Evolutionary conservation across 2,113 vertebrate genomes (phyloP).

Genomic region (Eudyptes chrysolophus): DNA sequence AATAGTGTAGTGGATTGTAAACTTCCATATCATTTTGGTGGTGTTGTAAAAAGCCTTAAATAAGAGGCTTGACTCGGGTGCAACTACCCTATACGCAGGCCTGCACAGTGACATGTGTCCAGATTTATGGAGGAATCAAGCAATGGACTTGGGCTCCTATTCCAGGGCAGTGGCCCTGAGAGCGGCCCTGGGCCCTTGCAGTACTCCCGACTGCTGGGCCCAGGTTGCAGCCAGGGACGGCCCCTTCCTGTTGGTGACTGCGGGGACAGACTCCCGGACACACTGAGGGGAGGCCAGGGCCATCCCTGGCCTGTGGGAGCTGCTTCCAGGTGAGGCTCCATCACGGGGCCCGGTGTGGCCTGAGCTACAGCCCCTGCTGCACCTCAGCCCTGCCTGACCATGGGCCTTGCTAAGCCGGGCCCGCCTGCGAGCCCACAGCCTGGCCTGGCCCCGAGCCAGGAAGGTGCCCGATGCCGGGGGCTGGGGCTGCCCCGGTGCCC

Average conservation of each 20-base stretch:
- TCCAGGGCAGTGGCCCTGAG: too few species aligned
- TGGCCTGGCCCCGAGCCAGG: not conserved
- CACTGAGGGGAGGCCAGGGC: too few species aligned
- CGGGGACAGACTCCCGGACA: not conserved
- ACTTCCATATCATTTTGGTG: not conserved
- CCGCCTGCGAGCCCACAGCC: fast-evolving
- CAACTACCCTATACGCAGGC: fast-evolving
- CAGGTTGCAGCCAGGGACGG: fast-evolving
- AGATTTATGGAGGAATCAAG: not conserved
- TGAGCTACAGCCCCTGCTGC: not conserved
- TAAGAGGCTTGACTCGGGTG: fast-evolving
- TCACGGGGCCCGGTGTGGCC: fast-evolving
- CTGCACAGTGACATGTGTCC: not conserved
- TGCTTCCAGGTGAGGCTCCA: not conserved
- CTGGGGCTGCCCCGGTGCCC: not conserved
- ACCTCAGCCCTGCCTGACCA: too few species aligned
- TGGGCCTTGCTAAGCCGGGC: not conserved
- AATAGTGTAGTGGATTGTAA: not conserved
- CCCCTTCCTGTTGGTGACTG: not conserved
- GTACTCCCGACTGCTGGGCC: fast-evolving
- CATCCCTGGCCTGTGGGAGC: fast-evolving
- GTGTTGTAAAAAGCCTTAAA: not conserved
- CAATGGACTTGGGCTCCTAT: not conserved
- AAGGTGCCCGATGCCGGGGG: fast-evolving
- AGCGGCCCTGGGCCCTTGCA: fast-evolving